These are phyloP conservation scores for Stegastes partitus DNA, from an alignment of 2,113 vertebrate species.

Conservation along the genomic window DNA sequence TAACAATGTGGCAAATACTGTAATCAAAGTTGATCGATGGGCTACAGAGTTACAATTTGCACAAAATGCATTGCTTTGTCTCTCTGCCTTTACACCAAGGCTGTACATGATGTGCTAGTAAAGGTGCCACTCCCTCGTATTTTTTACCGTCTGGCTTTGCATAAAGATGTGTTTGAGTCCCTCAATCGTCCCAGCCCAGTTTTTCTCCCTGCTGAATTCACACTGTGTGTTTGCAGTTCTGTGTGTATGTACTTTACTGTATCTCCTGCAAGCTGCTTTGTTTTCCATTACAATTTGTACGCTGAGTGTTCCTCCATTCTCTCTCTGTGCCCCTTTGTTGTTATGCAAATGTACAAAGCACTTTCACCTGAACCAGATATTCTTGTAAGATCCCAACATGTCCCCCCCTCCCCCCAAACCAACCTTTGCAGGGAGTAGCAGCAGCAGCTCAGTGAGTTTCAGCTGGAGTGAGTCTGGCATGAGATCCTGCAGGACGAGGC, in stretches of 20 bases:
- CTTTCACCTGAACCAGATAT: not conserved
- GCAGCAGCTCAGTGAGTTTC: constrained; percentile 31
- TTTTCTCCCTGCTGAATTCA: constrained; percentile 21
- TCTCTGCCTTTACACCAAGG: not conserved
- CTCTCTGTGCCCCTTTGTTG: not conserved
- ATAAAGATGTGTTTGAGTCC: constrained; percentile 43
- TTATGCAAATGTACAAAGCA: not conserved
- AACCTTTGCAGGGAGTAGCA: constrained; percentile 19
- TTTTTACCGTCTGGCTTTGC: constrained; percentile 38
- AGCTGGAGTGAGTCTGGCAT: constrained; percentile 36
- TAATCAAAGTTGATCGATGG: constrained; percentile 8
- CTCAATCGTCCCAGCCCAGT: constrained; percentile 10
- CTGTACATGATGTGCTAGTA: not conserved
- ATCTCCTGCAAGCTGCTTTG: not conserved
- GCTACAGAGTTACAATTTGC: constrained; percentile 9
- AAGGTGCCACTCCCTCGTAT: constrained; percentile 37
- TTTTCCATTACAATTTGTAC: not conserved
- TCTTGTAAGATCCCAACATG: constrained; percentile 8
- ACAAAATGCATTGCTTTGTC: constrained; percentile 15
- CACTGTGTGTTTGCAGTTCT: not conserved
- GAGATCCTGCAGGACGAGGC: constrained; percentile 50
- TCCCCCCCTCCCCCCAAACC: not conserved
- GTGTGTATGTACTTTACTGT: not conserved
- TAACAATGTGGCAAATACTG: not conserved
- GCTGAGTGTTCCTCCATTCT: constrained; percentile 16